These are phyloP conservation scores for Bombyx mandarina DNA, from an alignment of 1,140 invertebrate genomes.

Conservation along the genomic window DNA sequence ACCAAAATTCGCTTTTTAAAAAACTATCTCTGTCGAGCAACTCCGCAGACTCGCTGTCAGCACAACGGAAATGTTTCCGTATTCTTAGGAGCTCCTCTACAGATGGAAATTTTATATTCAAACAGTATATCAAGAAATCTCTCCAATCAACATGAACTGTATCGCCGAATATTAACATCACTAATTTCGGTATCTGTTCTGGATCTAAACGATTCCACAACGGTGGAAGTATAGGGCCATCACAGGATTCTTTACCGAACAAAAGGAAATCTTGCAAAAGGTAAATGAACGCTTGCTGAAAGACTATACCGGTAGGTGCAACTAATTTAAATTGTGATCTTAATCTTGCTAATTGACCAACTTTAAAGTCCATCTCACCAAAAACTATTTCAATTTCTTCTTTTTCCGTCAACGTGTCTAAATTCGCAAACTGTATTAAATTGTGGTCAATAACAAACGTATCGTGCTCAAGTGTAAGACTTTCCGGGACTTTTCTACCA, in stretches of 20 bases:
- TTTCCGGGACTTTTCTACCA: conserved; percentile 56
- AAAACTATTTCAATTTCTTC: conserved; percentile 29
- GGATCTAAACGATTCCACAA: conserved; percentile 68
- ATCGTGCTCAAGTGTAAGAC: conserved; percentile 62
- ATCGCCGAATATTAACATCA: conserved; percentile 65
- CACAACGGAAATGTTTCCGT: conserved; percentile 53
- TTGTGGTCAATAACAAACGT: conserved; percentile 59
- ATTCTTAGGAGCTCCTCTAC: conserved; percentile 65
- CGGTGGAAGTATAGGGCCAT: conserved; percentile 59
- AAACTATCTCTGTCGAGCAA: conserved; percentile 52
- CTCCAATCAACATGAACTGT: conserved; percentile 72
- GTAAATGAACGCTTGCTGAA: conserved; percentile 69
- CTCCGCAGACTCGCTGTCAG: conserved; percentile 59
- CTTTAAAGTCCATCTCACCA: conserved; percentile 56
- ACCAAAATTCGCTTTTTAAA: conserved; percentile 68
- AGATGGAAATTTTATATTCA: conserved; percentile 68
- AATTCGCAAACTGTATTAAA: conserved; percentile 38
- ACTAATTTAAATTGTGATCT: conserved; percentile 65
- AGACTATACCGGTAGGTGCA: conserved; percentile 68
- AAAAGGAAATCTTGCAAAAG: conserved; percentile 72
- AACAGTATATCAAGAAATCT: conserved; percentile 74
- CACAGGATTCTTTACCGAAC: conserved; percentile 59
- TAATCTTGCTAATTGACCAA: conserved; percentile 66
- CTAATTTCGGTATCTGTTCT: conserved; percentile 57
- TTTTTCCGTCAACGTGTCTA: conserved; percentile 13